Evolutionary conservation across 2,797 vertebrate species (phyloP).

Genomic region (Apogon hyalosoma): DNA sequence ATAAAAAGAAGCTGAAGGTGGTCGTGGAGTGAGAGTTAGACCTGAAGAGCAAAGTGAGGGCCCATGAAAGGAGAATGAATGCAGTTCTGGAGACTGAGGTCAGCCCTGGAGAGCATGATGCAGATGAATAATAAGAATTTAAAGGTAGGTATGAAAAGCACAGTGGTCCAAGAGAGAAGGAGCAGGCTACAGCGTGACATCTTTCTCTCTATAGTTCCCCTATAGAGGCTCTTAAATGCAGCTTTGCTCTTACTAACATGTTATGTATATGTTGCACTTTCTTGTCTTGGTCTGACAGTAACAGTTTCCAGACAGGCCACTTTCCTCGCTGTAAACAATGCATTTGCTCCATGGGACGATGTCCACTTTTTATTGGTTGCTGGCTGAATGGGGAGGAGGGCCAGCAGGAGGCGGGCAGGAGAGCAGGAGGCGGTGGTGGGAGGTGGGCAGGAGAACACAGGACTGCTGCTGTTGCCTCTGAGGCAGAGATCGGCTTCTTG

Average conservation of each 20-base stretch:
- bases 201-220: constrained; percentile 13
- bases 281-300: constrained; percentile 24
- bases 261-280: constrained; percentile 13
- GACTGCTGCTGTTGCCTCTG: constrained; percentile 80
- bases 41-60: constrained; percentile 45
- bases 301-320: constrained; percentile 8
- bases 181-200: neutral
- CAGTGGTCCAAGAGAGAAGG: constrained; percentile 29
- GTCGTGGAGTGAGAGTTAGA: constrained; percentile 45
- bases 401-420: constrained; percentile 54
- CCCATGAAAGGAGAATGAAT: constrained; percentile 57
- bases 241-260: constrained; percentile 23
- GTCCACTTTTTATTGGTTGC: constrained; percentile 65
- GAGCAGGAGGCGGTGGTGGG: constrained; percentile 67
- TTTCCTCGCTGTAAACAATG: constrained; percentile 38
- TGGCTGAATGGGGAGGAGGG: constrained; percentile 44
- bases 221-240: constrained; percentile 18
- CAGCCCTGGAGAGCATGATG: constrained; percentile 20
- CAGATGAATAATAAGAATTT: constrained; percentile 40
- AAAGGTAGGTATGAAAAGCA: constrained; percentile 17
- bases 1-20: constrained; percentile 52
- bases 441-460: constrained; percentile 79
- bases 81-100: constrained; percentile 52
- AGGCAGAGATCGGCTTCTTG: constrained; percentile 77
- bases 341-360: constrained; percentile 40